Conservation (phyloP, 2,797 vertebrate genomes). For the Chaetophractus vellerosus region DNA sequence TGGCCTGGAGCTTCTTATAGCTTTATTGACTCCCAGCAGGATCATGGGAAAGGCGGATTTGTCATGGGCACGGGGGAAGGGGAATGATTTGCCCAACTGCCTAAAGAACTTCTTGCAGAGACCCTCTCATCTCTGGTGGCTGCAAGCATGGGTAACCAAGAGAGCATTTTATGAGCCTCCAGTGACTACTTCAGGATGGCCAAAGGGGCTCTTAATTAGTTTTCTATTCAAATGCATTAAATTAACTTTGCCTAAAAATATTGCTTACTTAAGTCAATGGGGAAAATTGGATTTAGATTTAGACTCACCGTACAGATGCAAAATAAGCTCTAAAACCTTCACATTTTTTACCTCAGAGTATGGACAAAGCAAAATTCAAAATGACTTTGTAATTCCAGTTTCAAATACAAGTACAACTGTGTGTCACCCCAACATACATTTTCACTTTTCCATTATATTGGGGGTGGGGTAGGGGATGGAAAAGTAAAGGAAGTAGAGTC, state of each 20-base stretch:
- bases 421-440: slow-evolving; percentile 42
- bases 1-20: background rate
- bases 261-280: slow-evolving; percentile 58
- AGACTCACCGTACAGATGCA: slow-evolving; percentile 42
- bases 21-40: background rate
- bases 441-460: background rate
- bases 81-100: background rate
- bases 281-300: slow-evolving; percentile 74
- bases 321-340: slow-evolving; percentile 55
- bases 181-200: slow-evolving; percentile 13
- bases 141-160: background rate
- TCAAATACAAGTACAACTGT: slow-evolving; percentile 2
- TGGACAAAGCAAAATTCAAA: slow-evolving; percentile 51
- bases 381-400: slow-evolving; percentile 37
- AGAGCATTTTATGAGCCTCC: background rate
- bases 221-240: slow-evolving; percentile 70
- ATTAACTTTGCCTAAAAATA: slow-evolving; percentile 77
- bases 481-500: background rate
- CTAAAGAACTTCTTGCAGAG: background rate
- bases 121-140: slow-evolving; percentile 12
- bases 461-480: background rate
- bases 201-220: slow-evolving; percentile 65
- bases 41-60: background rate
- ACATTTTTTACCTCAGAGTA: background rate
- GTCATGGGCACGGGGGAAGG: background rate